A percentile compares a stretch with the other conserved stretches of the same genome.
Conservation (phyloP, 2,888 invertebrate genomes). For the Megamerina dolium region DNA sequence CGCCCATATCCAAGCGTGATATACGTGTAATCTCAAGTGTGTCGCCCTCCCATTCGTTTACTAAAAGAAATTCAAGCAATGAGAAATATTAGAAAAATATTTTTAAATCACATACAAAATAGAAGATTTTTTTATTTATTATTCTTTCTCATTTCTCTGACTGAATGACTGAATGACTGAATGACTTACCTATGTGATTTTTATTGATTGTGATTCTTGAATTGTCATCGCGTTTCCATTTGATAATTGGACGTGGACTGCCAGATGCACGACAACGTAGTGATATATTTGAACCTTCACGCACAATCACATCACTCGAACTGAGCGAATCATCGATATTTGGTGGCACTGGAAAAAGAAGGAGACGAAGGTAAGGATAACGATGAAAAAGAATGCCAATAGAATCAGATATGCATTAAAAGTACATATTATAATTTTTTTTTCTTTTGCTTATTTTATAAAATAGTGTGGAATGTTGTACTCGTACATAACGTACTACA, state of each 20-base stretch:
- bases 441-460: neutral
- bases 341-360: slow-evolving; percentile 68
- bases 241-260: slow-evolving; percentile 80
- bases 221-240: slow-evolving; percentile 88
- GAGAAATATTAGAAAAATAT: slow-evolving; percentile 11
- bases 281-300: slow-evolving; percentile 83
- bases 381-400: neutral
- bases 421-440: neutral
- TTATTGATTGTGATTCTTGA: slow-evolving; percentile 81
- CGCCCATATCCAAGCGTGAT: slow-evolving; percentile 85
- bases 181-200: slow-evolving; percentile 65
- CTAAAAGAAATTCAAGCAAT: slow-evolving; percentile 54
- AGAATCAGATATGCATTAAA: neutral
- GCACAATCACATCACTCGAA: slow-evolving; percentile 80
- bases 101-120: too few relatives aligned
- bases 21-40: slow-evolving; percentile 78
- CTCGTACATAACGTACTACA: neutral
- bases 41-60: slow-evolving; percentile 80
- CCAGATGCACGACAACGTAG: slow-evolving; percentile 83
- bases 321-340: slow-evolving; percentile 86
- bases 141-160: slow-evolving; percentile 17
- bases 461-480: neutral
- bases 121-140: slow-evolving; percentile 37
- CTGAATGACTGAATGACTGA: too few relatives aligned
- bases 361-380: slow-evolving; percentile 1